Evolutionary conservation across 2,888 invertebrate genomes (phyloP).

Genomic region (Lottia scabra): DNA sequence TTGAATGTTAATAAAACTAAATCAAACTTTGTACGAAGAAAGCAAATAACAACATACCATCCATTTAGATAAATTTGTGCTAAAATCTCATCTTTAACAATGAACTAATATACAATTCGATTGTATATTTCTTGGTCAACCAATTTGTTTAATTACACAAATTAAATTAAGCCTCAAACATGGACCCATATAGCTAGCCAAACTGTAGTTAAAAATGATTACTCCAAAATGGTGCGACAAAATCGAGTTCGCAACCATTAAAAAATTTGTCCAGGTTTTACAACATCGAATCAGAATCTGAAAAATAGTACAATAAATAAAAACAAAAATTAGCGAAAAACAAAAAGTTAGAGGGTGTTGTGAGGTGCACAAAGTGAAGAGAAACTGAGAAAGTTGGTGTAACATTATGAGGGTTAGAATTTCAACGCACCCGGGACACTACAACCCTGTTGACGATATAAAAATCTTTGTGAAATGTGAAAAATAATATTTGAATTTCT

Average conservation of each 20-base stretch:
- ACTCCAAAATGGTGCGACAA: not conserved
- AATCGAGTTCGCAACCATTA: not conserved
- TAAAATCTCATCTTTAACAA: too few relatives aligned
- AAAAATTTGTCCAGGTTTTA: not conserved
- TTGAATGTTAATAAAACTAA: too few relatives aligned
- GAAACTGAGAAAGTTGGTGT: not conserved
- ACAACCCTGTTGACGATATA: not conserved
- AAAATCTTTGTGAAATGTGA: not conserved
- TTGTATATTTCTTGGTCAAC: too few relatives aligned
- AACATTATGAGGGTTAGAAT: not conserved
- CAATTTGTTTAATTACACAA: too few relatives aligned
- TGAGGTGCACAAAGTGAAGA: constrained; percentile 1
- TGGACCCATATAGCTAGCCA: too few relatives aligned
- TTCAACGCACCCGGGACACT: not conserved
- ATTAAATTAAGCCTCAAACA: too few relatives aligned
- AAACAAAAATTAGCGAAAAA: constrained; percentile 2
- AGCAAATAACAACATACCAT: constrained; percentile 1
- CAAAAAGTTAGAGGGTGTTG: not conserved
- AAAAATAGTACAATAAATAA: constrained; percentile 3
- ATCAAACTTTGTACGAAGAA: not conserved
- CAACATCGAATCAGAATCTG: not conserved
- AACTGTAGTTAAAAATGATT: not conserved
- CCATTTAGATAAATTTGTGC: not conserved
- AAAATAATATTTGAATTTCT: not conserved
- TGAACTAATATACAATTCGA: too few relatives aligned